Evolutionary conservation across 1,140 invertebrate genomes (phyloP).

Genomic region (Cydia fagiglandana): DNA sequence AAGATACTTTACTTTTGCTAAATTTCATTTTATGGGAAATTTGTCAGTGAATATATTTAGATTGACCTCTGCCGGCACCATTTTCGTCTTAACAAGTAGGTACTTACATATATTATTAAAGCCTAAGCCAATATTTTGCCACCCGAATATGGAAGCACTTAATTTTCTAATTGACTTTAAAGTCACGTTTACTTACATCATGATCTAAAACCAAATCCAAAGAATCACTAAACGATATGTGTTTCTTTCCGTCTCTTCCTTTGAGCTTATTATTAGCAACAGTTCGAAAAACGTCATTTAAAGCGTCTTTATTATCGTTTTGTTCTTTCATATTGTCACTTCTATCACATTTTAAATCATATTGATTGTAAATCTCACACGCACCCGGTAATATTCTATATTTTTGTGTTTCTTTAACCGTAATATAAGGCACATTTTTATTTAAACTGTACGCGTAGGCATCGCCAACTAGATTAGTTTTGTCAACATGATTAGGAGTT

Average conservation of each 20-base stretch:
- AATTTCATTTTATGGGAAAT: too few species aligned
- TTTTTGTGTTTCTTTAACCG: conserved; percentile 7
- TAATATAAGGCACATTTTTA: background rate
- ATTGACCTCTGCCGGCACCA: too few species aligned
- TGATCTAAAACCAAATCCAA: background rate
- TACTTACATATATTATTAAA: too few species aligned
- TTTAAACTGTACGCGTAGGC: background rate
- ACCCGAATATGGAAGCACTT: too few species aligned
- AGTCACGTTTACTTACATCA: background rate
- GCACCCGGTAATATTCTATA: conserved; percentile 22
- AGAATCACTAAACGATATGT: background rate
- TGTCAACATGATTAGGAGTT: background rate
- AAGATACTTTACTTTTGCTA: too few species aligned
- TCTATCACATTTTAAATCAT: conserved; percentile 25
- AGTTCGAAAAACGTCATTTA: background rate
- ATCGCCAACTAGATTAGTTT: conserved; percentile 13
- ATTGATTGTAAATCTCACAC: conserved; percentile 1
- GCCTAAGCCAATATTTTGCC: too few species aligned
- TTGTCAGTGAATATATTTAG: too few species aligned
- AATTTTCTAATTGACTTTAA: too few species aligned
- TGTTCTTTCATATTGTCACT: conserved; percentile 3
- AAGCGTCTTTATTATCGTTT: background rate
- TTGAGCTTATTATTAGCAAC: background rate
- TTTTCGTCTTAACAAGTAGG: too few species aligned
- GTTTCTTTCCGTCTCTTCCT: background rate